Percentiles rank a stretch among this genome's conserved stretches.
These are phyloP conservation scores for Pristis pectinata DNA, from an alignment of 2,797 vertebrate species.

Conservation along the genomic window DNA sequence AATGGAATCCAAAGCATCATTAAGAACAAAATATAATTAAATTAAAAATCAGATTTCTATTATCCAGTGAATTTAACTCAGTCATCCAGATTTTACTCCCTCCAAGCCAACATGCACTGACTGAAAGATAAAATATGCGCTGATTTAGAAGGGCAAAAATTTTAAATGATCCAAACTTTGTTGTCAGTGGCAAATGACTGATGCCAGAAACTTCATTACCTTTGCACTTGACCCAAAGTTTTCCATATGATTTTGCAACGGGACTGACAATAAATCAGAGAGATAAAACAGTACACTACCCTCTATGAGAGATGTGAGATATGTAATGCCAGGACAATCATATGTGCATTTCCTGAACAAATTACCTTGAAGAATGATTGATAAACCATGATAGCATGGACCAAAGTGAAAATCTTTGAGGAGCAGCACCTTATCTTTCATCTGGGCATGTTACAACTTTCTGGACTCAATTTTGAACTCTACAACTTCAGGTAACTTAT, in stretches of 20 bases:
- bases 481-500: too few species aligned
- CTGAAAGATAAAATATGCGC: not conserved
- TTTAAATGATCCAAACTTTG: not conserved
- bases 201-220: not conserved
- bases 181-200: not conserved
- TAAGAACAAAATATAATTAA: not conserved
- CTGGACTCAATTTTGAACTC: too few species aligned
- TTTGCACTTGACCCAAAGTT: not conserved
- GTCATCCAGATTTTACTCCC: too few species aligned
- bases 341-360: not conserved
- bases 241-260: not conserved
- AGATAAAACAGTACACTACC: not conserved
- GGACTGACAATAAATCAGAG: not conserved
- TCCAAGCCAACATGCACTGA: not conserved
- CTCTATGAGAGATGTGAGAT: not conserved
- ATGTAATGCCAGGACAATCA: too few species aligned
- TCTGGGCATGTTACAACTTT: too few species aligned
- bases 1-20: not conserved
- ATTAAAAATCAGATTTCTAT: not conserved
- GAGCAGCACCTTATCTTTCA: too few species aligned
- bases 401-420: too few species aligned
- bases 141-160: not conserved
- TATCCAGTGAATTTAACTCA: not conserved
- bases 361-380: too few species aligned
- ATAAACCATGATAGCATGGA: not conserved